Evolutionary conservation across 2,888 invertebrate genomes (phyloP).

Genomic region (Rhyacophila evoluta): DNA sequence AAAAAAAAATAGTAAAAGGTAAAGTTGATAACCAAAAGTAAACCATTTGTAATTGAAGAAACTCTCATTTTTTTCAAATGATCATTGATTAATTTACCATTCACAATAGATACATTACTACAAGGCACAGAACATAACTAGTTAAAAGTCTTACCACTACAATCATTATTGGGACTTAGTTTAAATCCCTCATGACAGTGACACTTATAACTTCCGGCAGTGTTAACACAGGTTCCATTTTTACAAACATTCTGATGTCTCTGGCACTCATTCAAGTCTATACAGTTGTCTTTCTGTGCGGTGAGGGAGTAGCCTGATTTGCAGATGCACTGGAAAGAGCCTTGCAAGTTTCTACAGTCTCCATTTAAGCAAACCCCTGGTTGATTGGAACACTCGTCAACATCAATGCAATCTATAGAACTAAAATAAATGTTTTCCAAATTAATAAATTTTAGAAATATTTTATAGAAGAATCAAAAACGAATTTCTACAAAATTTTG

Average conservation of each 20-base stretch:
- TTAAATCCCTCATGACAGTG: slow-evolving; percentile 83
- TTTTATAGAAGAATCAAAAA: too few species aligned
- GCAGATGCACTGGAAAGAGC: slow-evolving; percentile 84
- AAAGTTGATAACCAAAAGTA: too few species aligned
- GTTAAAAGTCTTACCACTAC: slow-evolving; percentile 73
- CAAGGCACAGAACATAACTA: too few species aligned
- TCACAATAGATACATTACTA: too few species aligned
- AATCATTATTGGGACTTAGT: slow-evolving; percentile 82
- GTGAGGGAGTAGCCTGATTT: slow-evolving; percentile 79
- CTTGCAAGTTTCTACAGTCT: slow-evolving; percentile 81
- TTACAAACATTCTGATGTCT: slow-evolving; percentile 81
- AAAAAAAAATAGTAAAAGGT: too few species aligned
- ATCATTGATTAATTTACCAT: too few species aligned
- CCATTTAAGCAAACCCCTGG: slow-evolving; percentile 80
- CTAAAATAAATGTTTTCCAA: slow-evolving; percentile 62
- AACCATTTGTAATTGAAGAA: too few species aligned
- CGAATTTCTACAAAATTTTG: too few species aligned
- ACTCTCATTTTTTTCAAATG: too few species aligned
- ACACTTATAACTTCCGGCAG: slow-evolving; percentile 78
- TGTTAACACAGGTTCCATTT: slow-evolving; percentile 81
- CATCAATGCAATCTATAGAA: slow-evolving; percentile 75
- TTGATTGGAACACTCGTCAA: slow-evolving; percentile 80
- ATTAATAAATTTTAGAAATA: too few species aligned
- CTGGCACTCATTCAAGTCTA: slow-evolving; percentile 80
- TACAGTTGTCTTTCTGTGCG: slow-evolving; percentile 73